Evolutionary conservation across 1,140 invertebrate species (phyloP), one percentile per base, ranked within the genome.

Genomic region (Drosophila mayri): DNA sequence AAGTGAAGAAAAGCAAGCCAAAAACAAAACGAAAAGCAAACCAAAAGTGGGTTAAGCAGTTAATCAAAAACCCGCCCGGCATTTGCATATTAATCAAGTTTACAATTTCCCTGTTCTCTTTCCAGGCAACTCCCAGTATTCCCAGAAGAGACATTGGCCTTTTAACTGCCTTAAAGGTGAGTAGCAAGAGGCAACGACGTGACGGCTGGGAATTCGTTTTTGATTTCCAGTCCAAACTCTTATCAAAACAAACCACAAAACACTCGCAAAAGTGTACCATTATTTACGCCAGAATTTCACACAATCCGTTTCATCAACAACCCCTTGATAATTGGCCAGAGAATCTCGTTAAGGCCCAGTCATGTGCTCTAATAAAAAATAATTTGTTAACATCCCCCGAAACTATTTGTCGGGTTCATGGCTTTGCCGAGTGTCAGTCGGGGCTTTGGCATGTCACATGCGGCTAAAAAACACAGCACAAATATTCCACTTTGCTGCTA

Each of bases 11-110:
- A 43, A 32, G 41, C 41, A 55, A 63, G 35, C 32, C 20, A 22
- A 43, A 44, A 40, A 62, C 44, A 73, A 52, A 68, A 47, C 32
- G 22, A 67, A 71, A 54, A 54, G 55, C n/a, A 37, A 70, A 40
- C 30, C 55, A 79, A 81, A 85, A 88, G 49, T 88, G 61, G 76
- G 76, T 84, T 88, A 76, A 84, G 70, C 73, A 80, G 67, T 87
- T 80, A 84, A 88, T 87, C 80, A 88, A 88, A 88, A 87, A 64
- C 62, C 68, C 46, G 41, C 32, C 20, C 41, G 67, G 63, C 83
- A 90, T 90, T 87, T 90, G 68, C 84, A 90, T 87, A 87, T 87
- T 87, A 90, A 87, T 87, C 76, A 90, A 71, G 67, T 84, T 83
- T 74, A 64, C 67, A 71, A 62, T 82, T 84, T 80, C 47, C 54